Conservation (phyloP, 2,888 invertebrate genomes). For the Oscheius myriophilus region DNA sequence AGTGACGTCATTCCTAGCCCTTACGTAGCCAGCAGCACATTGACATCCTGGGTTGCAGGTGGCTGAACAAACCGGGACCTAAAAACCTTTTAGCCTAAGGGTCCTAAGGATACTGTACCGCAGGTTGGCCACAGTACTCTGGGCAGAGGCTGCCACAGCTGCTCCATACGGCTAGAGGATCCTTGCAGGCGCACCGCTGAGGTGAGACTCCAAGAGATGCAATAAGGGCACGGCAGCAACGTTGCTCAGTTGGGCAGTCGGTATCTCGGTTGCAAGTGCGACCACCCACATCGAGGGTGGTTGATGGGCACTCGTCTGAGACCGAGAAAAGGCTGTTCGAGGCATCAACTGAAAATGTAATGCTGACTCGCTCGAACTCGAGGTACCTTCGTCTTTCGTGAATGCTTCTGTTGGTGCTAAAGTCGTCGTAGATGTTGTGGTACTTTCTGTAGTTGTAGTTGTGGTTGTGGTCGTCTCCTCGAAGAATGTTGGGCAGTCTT, state of each 20-base stretch:
- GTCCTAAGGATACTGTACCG: constrained; percentile 18
- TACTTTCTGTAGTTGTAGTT: constrained; percentile 20
- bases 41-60: constrained; percentile 56
- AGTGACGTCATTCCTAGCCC: constrained; percentile 50
- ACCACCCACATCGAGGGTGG: constrained; percentile 54
- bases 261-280: constrained; percentile 46
- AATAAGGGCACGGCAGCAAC: constrained; percentile 44
- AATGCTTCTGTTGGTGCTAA: neutral
- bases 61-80: constrained; percentile 50
- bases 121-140: constrained; percentile 55
- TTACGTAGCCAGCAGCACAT: constrained; percentile 53
- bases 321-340: constrained; percentile 11
- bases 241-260: constrained; percentile 45
- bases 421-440: constrained; percentile 12
- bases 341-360: neutral
- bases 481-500: constrained; percentile 43
- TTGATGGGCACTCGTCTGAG: constrained; percentile 39
- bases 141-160: constrained; percentile 56
- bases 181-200: constrained; percentile 55
- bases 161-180: constrained; percentile 53
- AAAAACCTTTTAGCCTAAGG: neutral
- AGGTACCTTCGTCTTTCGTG: neutral
- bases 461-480: constrained; percentile 16
- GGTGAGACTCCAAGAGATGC: constrained; percentile 50
- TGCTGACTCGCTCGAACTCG: neutral